Conservation (phyloP, 2,113 vertebrate species). For the Ranitomeya variabilis region DNA sequence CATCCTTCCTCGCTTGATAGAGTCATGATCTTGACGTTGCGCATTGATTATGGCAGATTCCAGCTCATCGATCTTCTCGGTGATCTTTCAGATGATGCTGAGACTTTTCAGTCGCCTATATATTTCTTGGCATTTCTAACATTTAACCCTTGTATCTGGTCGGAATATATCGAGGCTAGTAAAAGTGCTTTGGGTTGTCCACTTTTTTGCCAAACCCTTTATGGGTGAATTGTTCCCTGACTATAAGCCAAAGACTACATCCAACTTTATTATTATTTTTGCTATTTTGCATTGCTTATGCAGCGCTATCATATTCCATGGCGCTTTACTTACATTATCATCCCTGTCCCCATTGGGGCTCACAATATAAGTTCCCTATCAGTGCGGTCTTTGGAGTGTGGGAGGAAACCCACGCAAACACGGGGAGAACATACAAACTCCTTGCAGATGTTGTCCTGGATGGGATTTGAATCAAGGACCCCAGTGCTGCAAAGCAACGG, state of each 20-base stretch:
- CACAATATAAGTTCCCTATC: too few relatives aligned
- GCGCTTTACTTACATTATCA: too few relatives aligned
- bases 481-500: too few relatives aligned
- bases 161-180: not conserved
- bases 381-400: too few relatives aligned
- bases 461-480: too few relatives aligned
- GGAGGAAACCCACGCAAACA: too few relatives aligned
- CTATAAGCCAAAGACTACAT: not conserved
- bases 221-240: not conserved
- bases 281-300: too few relatives aligned
- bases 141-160: not conserved
- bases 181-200: not conserved
- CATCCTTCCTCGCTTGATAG: constrained; percentile 31
- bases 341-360: too few relatives aligned
- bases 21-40: constrained; percentile 44
- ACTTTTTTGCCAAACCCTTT: not conserved
- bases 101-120: constrained; percentile 10
- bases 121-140: not conserved
- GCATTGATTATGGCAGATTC: constrained; percentile 42
- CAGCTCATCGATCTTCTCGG: constrained; percentile 39
- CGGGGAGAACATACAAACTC: too few relatives aligned
- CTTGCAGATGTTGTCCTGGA: too few relatives aligned
- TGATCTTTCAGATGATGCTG: constrained; percentile 12
- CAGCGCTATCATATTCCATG: too few relatives aligned
- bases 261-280: too few relatives aligned